These are phyloP conservation scores for Sebastes kiyomatsui DNA, from an alignment of 2,797 vertebrate genomes.

Conservation along the genomic window DNA sequence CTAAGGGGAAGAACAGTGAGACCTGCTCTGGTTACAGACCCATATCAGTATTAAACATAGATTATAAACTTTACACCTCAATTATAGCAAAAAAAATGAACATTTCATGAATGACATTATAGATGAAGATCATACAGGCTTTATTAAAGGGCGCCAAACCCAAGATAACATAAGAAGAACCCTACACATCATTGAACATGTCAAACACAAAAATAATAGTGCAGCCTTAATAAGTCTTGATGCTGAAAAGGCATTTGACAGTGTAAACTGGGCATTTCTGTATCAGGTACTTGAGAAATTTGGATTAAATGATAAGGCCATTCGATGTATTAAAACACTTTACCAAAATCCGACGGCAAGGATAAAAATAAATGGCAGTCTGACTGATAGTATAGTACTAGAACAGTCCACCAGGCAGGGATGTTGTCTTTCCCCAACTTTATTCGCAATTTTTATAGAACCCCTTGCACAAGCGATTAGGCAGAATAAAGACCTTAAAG, in stretches of 20 bases:
- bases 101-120: background rate
- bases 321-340: background rate
- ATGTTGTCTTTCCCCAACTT: background rate
- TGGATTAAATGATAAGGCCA: too few species aligned
- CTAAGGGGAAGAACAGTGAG: background rate
- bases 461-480: background rate
- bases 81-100: background rate
- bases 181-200: too few species aligned
- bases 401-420: background rate
- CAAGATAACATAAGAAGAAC: background rate
- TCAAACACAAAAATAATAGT: too few species aligned
- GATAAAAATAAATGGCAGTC: background rate
- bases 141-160: background rate
- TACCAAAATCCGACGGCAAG: background rate
- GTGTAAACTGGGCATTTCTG: too few species aligned
- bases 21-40: background rate
- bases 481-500: background rate
- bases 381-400: background rate
- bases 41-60: background rate
- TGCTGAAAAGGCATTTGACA: too few species aligned
- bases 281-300: too few species aligned
- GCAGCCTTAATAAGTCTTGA: too few species aligned
- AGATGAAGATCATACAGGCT: background rate
- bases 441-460: background rate
- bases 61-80: background rate